Evolutionary conservation across 2,888 invertebrate species (phyloP).

Genomic region (Eupithecia subumbrata): DNA sequence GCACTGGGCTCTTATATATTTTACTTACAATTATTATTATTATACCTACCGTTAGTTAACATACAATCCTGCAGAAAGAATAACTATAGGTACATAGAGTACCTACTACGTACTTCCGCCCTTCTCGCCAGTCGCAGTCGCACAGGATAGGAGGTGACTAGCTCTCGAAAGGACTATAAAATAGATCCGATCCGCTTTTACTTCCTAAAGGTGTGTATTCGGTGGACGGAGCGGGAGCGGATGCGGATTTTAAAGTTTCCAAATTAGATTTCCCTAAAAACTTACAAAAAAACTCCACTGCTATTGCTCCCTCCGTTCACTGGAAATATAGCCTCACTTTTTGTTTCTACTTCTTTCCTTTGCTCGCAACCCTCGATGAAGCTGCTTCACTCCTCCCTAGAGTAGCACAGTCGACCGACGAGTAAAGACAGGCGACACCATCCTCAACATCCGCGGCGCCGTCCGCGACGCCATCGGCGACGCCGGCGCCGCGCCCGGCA

Average conservation of each 20-base stretch:
- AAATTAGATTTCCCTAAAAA: not conserved
- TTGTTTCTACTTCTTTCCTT: not conserved
- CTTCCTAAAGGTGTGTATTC: not conserved
- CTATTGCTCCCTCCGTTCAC: not conserved
- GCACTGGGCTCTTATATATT: too few species aligned
- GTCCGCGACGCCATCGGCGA: slow-evolving; percentile 78
- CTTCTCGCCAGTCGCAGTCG: not conserved
- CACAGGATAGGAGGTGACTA: not conserved
- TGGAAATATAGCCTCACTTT: not conserved
- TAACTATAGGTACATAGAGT: too few species aligned
- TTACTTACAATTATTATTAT: too few species aligned
- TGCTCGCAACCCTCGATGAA: not conserved
- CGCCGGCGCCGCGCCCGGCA: slow-evolving; percentile 74
- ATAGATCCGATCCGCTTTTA: not conserved
- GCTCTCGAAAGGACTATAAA: not conserved
- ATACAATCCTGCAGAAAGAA: too few species aligned
- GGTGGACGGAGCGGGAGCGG: not conserved
- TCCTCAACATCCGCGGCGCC: slow-evolving; percentile 77
- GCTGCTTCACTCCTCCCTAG: slow-evolving; percentile 4
- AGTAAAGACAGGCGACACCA: slow-evolving; percentile 76
- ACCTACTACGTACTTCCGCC: too few species aligned
- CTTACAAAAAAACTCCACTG: not conserved
- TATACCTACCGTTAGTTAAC: too few species aligned
- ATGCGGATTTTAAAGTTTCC: not conserved
- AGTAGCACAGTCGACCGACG: slow-evolving; percentile 53